Evolutionary conservation across 2,888 invertebrate species (phyloP), one percentile per base, ranked within the genome.

Genomic region (Myathropa florea): DNA sequence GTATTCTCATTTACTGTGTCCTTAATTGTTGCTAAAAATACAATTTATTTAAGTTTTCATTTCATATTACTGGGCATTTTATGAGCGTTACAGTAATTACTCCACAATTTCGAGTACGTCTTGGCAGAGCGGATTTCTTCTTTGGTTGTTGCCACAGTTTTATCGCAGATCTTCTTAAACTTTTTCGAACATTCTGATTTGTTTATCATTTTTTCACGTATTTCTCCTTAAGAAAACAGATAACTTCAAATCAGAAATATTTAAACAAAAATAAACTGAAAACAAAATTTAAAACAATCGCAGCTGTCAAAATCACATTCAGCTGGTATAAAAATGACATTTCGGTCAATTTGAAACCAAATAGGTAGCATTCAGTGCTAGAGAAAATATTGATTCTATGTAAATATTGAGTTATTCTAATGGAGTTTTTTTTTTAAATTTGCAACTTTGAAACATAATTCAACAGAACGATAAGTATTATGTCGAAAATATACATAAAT

Each of bases 111-210:
- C 2, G 77, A 73, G 26, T 39, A 82, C 4, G 24, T 23, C 14
- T 81, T 82, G 3, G 77, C 82, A 3, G 24, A 24, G 3, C 64
- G 68, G 4, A 30, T 60, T 70, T 85, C 77, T 7, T 78, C 77
- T 33, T 60, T 70, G 2, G 77, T 73, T 0, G 18, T 64, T 0
- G 72, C 30, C 9, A 70, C 39, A 1, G 77, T 64, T 30, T 24
- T 64, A 0, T 64, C 46, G n/a, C 28, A 68, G 0, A 82, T n/a
- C 0, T 85, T 77, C 39, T 82, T 81, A 10, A 82, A 81, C 46
- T 81, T 73, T 9, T 82, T 82, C 0, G 82, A 81, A 57, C 72
- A 72, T 39, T 82, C 64, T 1, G 72, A 73, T 65, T 82, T 36
- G 18, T 53, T 82, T 4, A 55, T 12, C 81, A 85, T 85, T 61